phyloP scores from a whole-genome alignment of 2,888 invertebrate genomes.

The Electrophaes corylata region DNA sequence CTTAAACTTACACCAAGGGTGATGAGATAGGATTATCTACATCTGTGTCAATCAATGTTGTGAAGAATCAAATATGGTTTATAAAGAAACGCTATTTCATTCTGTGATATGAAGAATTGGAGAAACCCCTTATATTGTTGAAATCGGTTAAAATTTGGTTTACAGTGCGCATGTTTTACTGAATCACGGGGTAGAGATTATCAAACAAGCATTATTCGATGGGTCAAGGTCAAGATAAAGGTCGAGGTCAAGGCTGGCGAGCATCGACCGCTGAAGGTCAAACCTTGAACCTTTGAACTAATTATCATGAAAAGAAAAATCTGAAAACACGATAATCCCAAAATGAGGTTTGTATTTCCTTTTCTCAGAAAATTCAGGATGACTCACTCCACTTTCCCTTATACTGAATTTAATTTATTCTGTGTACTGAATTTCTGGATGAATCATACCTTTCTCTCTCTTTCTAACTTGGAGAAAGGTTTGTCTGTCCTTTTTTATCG shows the following conservation, averaged over 20 bases:
- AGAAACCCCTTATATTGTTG: too few relatives aligned
- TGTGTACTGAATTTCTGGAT: slow-evolving; percentile 15
- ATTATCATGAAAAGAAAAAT: neutral
- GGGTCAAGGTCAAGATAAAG: neutral
- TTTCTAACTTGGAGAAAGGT: slow-evolving; percentile 18
- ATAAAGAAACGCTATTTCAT: too few relatives aligned
- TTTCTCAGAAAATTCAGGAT: slow-evolving; percentile 26
- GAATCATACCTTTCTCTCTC: slow-evolving; percentile 32
- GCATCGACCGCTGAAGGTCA: neutral
- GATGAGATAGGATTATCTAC: too few relatives aligned
- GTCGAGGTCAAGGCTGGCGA: neutral
- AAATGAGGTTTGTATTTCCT: neutral
- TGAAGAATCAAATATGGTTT: too few relatives aligned
- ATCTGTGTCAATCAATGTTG: too few relatives aligned
- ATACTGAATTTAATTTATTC: slow-evolving; percentile 11
- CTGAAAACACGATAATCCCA: neutral
- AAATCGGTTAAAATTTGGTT: too few relatives aligned
- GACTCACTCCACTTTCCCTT: slow-evolving; percentile 31
- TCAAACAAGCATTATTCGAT: neutral
- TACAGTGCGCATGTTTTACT: neutral
- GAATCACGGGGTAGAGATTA: neutral
- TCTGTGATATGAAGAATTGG: too few relatives aligned
- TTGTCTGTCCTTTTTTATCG: slow-evolving; percentile 17
- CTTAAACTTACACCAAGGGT: too few relatives aligned
- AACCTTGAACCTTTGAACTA: neutral